A percentile compares a stretch with the other conserved stretches of the same genome.
phyloP scores from a whole-genome alignment of 1,140 invertebrate genomes.

The Piezodorus guildinii region DNA sequence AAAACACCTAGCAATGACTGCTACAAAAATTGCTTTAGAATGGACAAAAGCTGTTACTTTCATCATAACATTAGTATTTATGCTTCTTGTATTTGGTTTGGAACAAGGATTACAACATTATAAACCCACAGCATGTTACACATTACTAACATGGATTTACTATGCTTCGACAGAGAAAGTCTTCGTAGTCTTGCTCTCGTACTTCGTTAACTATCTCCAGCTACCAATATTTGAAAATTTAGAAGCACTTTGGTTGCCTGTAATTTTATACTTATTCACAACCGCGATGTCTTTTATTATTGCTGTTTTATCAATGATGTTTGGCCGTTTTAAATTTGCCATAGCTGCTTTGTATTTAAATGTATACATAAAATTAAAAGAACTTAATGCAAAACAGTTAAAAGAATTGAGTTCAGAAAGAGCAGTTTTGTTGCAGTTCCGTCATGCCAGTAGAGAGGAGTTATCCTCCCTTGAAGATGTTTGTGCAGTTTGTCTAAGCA shows the following conservation, averaged over 20 bases:
- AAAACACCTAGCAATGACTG: constrained; percentile 66
- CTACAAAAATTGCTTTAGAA: constrained; percentile 67
- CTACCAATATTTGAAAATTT: constrained; percentile 51
- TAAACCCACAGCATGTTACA: constrained; percentile 50
- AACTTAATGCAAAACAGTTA: constrained; percentile 44
- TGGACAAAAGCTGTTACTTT: constrained; percentile 73
- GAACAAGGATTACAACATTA: constrained; percentile 64
- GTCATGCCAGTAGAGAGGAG: constrained; percentile 51
- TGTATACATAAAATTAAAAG: constrained; percentile 50
- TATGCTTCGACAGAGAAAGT: constrained; percentile 62
- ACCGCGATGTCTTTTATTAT: constrained; percentile 42
- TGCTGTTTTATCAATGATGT: constrained; percentile 40
- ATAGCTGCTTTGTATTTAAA: constrained; percentile 51
- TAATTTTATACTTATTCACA: constrained; percentile 45
- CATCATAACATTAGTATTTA: constrained; percentile 63
- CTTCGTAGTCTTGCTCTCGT: constrained; percentile 49
- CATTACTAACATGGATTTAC: constrained; percentile 51
- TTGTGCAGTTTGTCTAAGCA: constrained; percentile 58
- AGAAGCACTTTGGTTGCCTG: constrained; percentile 51
- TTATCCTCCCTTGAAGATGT: constrained; percentile 56
- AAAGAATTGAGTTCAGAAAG: constrained; percentile 44
- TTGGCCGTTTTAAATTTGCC: constrained; percentile 43
- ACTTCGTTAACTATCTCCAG: constrained; percentile 42
- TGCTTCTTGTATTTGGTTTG: constrained; percentile 57
- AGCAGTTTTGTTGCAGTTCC: constrained; percentile 46